Evolutionary conservation across 1,140 invertebrate genomes (phyloP), one percentile per base, ranked within the genome.

Genomic region (Liolophura sinensis): DNA sequence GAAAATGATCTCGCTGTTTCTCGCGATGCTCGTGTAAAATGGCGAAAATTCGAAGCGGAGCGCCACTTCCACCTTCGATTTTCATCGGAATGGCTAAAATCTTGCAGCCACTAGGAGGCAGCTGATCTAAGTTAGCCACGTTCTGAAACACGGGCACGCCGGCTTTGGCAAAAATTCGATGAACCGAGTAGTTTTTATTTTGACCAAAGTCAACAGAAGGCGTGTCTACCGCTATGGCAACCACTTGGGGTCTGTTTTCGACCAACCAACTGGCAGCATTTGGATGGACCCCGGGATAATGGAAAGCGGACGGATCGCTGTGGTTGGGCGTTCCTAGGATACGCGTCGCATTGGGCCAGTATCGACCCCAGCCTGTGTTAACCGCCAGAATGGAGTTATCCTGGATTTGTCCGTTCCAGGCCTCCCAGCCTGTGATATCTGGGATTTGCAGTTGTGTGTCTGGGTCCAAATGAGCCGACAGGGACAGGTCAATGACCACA

Each of bases 151-250:
- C 57, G 1, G 64, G 25, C 3, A 72, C 57, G 24, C 64, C 65
- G 24, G 60, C 62, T 31, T 40, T 48, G 6, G 55, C 56, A 0
- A 73, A 22, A 20, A 64, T n/a, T 15, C 49, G 24, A 48, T 72
- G 71, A 40, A 40, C 31, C 31, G 31, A 40, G 31, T 40, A 40
- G 3, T 40, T 40, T 40, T 40, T 9, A 9, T 40, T 40, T 40
- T 65, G 48, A 47, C 62, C 88, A 0, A 84, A 82, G 77, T 91
- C 90, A 9, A 89, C 74, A 9, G 88, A 89, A 0, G 89, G 84
- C 0, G 87, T 86, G 73, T 91, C 90, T 0, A 89, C 85, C 0
- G 89, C 90, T 0, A 91, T 83, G 0, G 89, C 90, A 51, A 88
- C 82, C 49, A 91, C 83, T 60, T 87, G 85, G 31, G 31, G 31